phyloP scores from a whole-genome alignment of 2,888 invertebrate species.

The Formica aserva region DNA sequence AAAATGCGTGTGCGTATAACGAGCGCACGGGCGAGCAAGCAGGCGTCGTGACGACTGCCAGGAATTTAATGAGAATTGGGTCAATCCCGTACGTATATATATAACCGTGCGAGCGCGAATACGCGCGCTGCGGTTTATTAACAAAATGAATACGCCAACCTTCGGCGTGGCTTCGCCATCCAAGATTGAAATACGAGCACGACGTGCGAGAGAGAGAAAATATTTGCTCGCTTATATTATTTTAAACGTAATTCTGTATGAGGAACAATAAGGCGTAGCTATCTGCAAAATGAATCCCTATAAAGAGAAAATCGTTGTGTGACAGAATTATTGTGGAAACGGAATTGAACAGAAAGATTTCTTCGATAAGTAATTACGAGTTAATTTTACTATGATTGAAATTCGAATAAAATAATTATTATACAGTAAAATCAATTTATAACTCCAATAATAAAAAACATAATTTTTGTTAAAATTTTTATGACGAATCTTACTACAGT shows the following conservation, averaged over 20 bases:
- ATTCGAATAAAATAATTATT: not conserved
- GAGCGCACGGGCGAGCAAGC: constrained; percentile 13
- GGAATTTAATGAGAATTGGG: constrained; percentile 76
- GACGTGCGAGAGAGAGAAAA: not conserved
- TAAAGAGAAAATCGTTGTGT: not conserved
- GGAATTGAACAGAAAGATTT: not conserved
- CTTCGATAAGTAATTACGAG: not conserved
- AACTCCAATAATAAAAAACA: not conserved
- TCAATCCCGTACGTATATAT: constrained; percentile 68
- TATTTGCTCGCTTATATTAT: constrained; percentile 39
- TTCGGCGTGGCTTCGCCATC: constrained; percentile 59
- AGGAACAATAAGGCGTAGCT: not conserved
- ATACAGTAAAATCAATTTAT: not conserved
- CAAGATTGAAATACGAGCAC: constrained; percentile 38
- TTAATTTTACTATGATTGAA: not conserved
- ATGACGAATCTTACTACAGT: not conserved
- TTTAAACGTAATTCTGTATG: constrained; percentile 30
- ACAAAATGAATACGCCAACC: constrained; percentile 74
- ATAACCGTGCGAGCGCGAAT: constrained; percentile 33
- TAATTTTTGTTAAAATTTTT: not conserved
- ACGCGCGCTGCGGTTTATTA: constrained; percentile 68
- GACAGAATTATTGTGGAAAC: not conserved
- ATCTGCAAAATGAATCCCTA: not conserved
- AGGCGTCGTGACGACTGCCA: constrained; percentile 72
- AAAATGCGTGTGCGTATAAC: constrained; percentile 8